Conservation (phyloP, 2,113 vertebrate genomes). For the Melanotaenia duboulayi region DNA sequence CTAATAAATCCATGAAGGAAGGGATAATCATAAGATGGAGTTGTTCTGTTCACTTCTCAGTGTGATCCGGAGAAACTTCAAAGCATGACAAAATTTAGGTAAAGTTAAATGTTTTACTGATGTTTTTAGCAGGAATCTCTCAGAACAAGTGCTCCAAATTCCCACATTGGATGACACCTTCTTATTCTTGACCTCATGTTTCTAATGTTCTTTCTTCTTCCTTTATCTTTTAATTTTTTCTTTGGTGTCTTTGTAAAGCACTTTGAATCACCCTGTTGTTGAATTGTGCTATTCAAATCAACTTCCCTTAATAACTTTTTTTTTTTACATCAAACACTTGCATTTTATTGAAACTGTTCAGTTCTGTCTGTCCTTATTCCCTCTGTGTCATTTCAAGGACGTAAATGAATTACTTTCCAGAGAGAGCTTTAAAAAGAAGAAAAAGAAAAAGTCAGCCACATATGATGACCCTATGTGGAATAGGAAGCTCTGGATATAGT, state of each 20-base stretch:
- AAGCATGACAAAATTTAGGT: too few species aligned
- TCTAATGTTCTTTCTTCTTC: too few species aligned
- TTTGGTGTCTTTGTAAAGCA: too few species aligned
- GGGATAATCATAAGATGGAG: too few species aligned
- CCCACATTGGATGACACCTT: too few species aligned
- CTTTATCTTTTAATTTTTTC: too few species aligned
- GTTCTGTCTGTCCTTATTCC: not conserved
- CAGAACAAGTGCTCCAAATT: too few species aligned
- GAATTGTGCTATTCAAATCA: too few species aligned
- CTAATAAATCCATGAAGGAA: too few species aligned
- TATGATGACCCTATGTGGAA: not conserved
- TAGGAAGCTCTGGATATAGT: conserved; percentile 1
- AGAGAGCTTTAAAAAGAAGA: not conserved
- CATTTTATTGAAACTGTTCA: conserved; percentile 8
- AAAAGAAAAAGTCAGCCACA: not conserved
- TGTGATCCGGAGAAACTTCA: not conserved
- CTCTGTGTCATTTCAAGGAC: conserved; percentile 23
- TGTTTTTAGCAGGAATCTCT: not conserved
- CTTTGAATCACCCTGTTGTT: too few species aligned
- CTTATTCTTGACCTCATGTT: too few species aligned
- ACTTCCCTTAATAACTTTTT: not conserved
- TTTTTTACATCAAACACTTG: not conserved
- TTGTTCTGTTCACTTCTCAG: not conserved
- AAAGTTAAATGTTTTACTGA: too few species aligned
- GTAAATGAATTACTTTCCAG: not conserved